Conservation (phyloP, 2,113 vertebrate genomes). For the Ptilonorhynchus violaceus region DNA sequence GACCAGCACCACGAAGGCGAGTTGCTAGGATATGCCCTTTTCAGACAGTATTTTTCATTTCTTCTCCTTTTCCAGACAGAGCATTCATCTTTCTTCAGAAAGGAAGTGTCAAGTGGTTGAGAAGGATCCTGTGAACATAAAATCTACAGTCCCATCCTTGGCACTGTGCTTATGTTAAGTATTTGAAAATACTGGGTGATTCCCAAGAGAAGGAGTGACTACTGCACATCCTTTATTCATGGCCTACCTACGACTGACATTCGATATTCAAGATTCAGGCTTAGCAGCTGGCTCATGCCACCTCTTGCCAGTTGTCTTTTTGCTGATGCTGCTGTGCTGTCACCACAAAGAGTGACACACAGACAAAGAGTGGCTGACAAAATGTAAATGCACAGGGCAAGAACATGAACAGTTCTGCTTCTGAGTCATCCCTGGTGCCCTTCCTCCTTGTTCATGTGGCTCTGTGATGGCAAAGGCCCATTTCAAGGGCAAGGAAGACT, state of each 20-base stretch:
- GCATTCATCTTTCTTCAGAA: neutral
- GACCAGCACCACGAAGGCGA: neutral
- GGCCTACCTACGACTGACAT: neutral
- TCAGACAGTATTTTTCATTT: neutral
- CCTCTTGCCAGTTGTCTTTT: neutral
- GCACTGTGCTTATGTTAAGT: neutral
- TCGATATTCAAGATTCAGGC: neutral
- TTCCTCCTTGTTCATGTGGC: neutral
- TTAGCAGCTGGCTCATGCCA: neutral
- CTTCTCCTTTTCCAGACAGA: neutral
- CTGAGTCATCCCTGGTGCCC: neutral
- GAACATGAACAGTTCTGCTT: neutral
- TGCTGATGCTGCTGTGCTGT: neutral
- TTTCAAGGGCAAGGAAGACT: neutral
- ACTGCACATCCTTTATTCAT: neutral
- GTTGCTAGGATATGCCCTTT: neutral
- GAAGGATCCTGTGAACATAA: neutral
- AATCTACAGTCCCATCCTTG: neutral
- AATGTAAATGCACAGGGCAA: neutral
- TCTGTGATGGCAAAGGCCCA: neutral
- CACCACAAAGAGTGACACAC: neutral
- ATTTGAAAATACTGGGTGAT: neutral
- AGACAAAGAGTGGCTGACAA: accelerated
- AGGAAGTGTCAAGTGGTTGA: neutral
- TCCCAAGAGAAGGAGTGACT: neutral